Evolutionary conservation across 2,888 invertebrate genomes (phyloP), one percentile per base, ranked within the genome.

Genomic region (Cryptus viduatorius): DNA sequence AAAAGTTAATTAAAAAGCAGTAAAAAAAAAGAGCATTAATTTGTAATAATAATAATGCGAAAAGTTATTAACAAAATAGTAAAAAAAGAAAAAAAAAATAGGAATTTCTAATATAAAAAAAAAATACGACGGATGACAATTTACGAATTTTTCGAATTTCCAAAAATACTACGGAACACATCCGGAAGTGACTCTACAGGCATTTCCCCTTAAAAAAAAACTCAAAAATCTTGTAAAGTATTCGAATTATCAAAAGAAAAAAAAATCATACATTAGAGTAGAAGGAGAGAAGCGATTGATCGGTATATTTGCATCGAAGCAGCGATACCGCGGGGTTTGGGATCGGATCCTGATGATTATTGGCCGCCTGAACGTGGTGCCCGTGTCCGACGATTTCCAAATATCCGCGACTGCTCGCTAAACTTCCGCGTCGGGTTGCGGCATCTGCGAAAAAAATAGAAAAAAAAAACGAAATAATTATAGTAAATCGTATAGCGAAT

Each of bases 391-490:
- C 84, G 46, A 89, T 89, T 56, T 93, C 92, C 65, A 92, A 83
- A 73, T 91, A 92, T 4, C 90, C 92, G 37, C 90, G 88, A 71
- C 92, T 93, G 85, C 92, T 92, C 1, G 91, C 91, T 91, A 93
- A 86, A 91, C 93, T 93, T 82, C 90, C 90, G 81, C 93, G 92
- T 86, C 92, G 87, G 79, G 92, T 92, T 79, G 89, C 89, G 83
- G 90, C 89, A 88, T 92, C 92, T 92, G 85, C 59, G 3, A 29
- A 12, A 19, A 19, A 16, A 69, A 48, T 24, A 12, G 0, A 44
- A 48, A 37, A 76, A 44, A 71, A 44, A 76, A 24, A 71, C 50
- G 19, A 24, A 24, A 1, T 3, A 24, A 56, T 65, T 42, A 53
- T 69, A 37, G 4, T 31, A 65, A 29, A 29, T 71, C 16, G 16